Evolutionary conservation across 2,113 vertebrate genomes (phyloP).

Genomic region (Columba livia): DNA sequence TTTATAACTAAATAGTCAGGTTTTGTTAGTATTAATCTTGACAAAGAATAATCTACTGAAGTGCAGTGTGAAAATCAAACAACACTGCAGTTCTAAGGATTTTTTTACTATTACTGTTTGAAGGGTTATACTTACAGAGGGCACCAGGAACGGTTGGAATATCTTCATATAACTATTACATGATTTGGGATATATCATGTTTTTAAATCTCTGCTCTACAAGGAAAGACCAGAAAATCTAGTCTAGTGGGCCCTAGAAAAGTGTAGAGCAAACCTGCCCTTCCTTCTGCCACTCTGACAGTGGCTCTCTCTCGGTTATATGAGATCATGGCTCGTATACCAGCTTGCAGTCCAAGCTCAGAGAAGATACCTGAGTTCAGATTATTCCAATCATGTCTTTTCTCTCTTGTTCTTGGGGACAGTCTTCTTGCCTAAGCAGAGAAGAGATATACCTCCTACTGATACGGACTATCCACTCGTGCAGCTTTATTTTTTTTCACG

Average conservation of each 20-base stretch:
- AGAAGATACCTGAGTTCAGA: neutral
- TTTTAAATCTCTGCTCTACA: neutral
- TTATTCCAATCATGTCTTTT: neutral
- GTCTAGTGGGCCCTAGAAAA: neutral
- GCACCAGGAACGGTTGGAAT: neutral
- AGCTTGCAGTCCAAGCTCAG: neutral
- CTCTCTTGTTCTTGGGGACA: fast-evolving
- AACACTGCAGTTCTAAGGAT: neutral
- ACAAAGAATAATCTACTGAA: neutral
- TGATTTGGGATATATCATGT: neutral
- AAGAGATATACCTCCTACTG: neutral
- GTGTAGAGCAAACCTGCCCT: neutral
- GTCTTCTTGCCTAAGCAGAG: neutral
- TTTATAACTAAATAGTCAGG: neutral
- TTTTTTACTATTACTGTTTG: neutral
- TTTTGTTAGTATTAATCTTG: neutral
- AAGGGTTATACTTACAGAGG: neutral
- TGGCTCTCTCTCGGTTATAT: neutral
- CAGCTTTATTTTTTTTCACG: neutral
- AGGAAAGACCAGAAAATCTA: neutral
- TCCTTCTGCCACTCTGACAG: neutral
- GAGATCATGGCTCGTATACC: fast-evolving
- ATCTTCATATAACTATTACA: neutral
- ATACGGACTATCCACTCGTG: fast-evolving
- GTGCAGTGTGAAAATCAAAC: neutral